Base-by-base conservation (phyloP, 2,113 vertebrate genomes). In the Podocnemis expansa region DNA sequence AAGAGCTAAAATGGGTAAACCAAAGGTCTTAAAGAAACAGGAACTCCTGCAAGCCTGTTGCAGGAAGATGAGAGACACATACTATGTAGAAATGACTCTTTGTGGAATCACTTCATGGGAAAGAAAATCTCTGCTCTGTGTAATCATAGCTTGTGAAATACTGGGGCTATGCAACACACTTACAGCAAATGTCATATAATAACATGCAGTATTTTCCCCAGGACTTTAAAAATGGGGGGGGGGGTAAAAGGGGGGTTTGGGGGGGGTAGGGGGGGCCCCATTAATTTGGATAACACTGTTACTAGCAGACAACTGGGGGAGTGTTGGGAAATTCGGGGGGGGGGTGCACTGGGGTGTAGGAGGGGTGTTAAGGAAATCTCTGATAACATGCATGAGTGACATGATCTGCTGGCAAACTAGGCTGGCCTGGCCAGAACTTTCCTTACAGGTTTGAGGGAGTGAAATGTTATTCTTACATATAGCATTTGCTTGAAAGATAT, bases 11-110 rank as follows among this genome's bases (percentile, higher is more conserved):
- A 85, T 73, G 5, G 43, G 0, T 88, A 81, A 86, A 25, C 29
- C 43, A 91, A 89, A 89, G 92, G 45, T 41, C 38, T 88, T 93
- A 86, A 96, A 84, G 47, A 22, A 86, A 84, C 90, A 95, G 80
- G n/a, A 87, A 45, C 38, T 85, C 76, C 58, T 11, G 10, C 52
- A 89, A 82, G 38, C 24, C 73, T 78, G 6, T 52, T 78, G 84
- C 41, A 38, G 58, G 29, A 60, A 91, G 75, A 11, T 78, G 49
- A 94, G 43, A 24, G 58, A 81, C 83, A 80, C 87, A 47, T 38
- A 86, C 6, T 41, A 80, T 22, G 38, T 54, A 58, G 90, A 87
- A 82, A 91, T 17, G 78, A 56, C 85, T 76, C 67, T 80, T 87
- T 91, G 85, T 73, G 89, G 88, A 87, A 92, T 78, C 80, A 73